Evolutionary conservation across 2,888 invertebrate species (phyloP).

Genomic region (Acrobeloides nanus): DNA sequence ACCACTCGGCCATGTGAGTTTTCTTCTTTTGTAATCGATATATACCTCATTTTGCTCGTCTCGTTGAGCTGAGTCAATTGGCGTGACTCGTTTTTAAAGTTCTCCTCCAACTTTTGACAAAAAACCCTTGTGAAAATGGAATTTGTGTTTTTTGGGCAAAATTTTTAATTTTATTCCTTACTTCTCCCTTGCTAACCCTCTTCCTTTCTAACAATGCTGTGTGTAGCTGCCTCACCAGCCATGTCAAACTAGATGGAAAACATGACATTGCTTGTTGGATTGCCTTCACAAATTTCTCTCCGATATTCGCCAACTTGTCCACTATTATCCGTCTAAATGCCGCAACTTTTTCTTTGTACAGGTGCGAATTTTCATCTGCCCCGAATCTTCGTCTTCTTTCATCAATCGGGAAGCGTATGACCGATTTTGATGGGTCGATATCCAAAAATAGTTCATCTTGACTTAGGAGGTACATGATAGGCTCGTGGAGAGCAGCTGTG

Average conservation of each 20-base stretch:
- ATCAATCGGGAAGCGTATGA: constrained; percentile 64
- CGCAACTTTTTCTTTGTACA: constrained; percentile 67
- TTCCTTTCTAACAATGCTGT: constrained; percentile 52
- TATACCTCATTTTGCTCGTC: too few species aligned
- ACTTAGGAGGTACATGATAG: constrained; percentile 76
- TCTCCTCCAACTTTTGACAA: too few species aligned
- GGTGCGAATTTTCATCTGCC: constrained; percentile 26
- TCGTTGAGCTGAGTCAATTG: too few species aligned
- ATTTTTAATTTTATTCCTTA: too few species aligned
- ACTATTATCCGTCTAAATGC: constrained; percentile 67
- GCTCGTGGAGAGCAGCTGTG: constrained; percentile 79
- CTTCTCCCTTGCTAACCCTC: constrained; percentile 24
- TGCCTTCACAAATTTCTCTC: constrained; percentile 16
- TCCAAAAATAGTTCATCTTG: constrained; percentile 85
- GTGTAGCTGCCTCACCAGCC: constrained; percentile 81
- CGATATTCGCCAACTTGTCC: constrained; percentile 58
- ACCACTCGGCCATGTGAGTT: too few species aligned
- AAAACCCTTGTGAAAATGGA: too few species aligned
- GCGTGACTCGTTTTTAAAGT: too few species aligned
- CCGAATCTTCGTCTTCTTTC: constrained; percentile 56
- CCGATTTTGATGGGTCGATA: constrained; percentile 73
- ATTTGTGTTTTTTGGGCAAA: too few species aligned
- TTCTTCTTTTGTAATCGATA: too few species aligned
- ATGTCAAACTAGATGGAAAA: constrained; percentile 76
- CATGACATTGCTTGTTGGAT: constrained; percentile 27